A percentile compares a stretch with the other conserved stretches of the same genome.
Evolutionary conservation across 2,888 invertebrate genomes (phyloP).

Genomic region (Cephus rjabovi): DNA sequence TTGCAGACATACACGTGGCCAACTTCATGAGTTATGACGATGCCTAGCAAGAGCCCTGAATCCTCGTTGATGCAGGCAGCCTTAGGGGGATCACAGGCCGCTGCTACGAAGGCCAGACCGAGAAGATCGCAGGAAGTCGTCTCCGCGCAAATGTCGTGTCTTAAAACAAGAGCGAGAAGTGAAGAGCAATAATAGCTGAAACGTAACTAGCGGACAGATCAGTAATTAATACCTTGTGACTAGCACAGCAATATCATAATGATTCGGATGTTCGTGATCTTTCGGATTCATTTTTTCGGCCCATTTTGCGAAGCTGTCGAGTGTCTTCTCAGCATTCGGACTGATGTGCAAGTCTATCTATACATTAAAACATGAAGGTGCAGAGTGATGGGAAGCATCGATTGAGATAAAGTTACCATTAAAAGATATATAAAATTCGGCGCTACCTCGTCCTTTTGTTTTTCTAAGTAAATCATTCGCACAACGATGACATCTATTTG

Average conservation of each 20-base stretch:
- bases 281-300: constrained; percentile 76
- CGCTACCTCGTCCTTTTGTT: constrained; percentile 69
- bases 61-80: constrained; percentile 94
- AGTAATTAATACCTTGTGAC: constrained; percentile 77
- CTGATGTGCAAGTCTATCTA: constrained; percentile 68
- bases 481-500: constrained; percentile 89
- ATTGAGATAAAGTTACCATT: neutral
- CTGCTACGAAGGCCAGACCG: constrained; percentile 89
- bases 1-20: constrained; percentile 85
- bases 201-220: neutral
- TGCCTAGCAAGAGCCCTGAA: constrained; percentile 87
- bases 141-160: constrained; percentile 50
- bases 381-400: neutral
- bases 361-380: neutral
- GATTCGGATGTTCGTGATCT: constrained; percentile 83
- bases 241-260: constrained; percentile 88
- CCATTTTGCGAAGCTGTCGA: constrained; percentile 76
- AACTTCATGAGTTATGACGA: constrained; percentile 91
- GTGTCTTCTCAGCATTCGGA: constrained; percentile 70
- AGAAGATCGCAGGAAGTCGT: constrained; percentile 73
- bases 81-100: constrained; percentile 86
- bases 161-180: constrained; percentile 16
- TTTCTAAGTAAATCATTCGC: constrained; percentile 81
- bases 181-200: neutral
- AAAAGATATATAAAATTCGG: constrained; percentile 73